Base-by-base conservation (phyloP, 2,888 invertebrate genomes). In the Drosophila paranaensis region DNA sequence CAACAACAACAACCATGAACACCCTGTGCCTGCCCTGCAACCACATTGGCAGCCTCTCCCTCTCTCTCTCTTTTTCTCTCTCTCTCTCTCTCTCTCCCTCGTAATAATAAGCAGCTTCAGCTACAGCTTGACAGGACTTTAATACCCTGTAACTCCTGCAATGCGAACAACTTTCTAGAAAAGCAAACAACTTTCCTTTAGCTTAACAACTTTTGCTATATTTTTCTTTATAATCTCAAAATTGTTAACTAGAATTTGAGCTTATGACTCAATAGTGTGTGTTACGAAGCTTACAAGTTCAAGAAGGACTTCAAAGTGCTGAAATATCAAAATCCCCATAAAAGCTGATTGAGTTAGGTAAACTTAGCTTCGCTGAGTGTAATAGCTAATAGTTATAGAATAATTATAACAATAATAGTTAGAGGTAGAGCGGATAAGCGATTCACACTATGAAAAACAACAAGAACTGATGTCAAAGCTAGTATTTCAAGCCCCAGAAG, bases 51-150 rank as follows among this genome's bases (percentile, higher is more conserved):
- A 10, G 30, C 27, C 16, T 16, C 16, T 39, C 50, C 13, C 20
- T 40, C 9, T 40, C n/a, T 9, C n/a, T n/a, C n/a, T 40, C 5
- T 43, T 0, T 46, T 1, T 8, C 3, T 27, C 8, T 33, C 8
- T 33, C 8, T 33, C 1, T 30, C 8, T 30, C 8, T 8, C 8
- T 30, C 8, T 30, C 0, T 60, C 42, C 16, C 42, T 30, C 54
- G 69, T 55, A 78, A 83, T 70, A 80, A 74, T 69, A 68, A 76
- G 64, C 79, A 77, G 75, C 62, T 64, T 55, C 20, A 50, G 42
- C 61, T 55, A 33, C 55, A 55, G 50, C 50, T 45, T 45, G 13
- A 53, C 63, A 48, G 27, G 45, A 25, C 56, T 53, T 48, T 16
- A 51, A 60, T 64, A 67, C 45, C 51, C 57, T 45, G 30, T 20